Evolutionary conservation across 1,140 invertebrate genomes (phyloP), one percentile per base, ranked within the genome.

Genomic region (Euwallacea fornicatus): DNA sequence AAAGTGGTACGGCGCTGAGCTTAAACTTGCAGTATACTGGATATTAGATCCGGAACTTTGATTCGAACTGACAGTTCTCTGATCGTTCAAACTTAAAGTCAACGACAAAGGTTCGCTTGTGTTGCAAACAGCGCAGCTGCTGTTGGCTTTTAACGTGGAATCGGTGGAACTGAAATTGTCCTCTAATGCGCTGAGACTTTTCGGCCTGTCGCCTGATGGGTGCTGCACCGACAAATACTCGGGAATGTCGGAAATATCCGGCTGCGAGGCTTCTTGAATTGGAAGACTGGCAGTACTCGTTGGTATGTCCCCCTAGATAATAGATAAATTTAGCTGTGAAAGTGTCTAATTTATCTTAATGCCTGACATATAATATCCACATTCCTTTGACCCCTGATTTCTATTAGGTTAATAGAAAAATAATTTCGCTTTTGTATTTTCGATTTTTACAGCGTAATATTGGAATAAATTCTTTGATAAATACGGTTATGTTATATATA

Each of bases 211-310:
- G 13, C 73, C 68, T 2, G 66, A 16, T 41, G 10, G 47, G 4
- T 67, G 66, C 10, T 56, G 54, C 7, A 33, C 21, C 15, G 44
- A 63, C 7, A 59, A 42, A 56, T 33, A 41, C 11, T 60, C 58
- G 7, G 15, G 8, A 13, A 7, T n/a, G 11, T 69, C 59, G 13
- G 41, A 62, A 16, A 77, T 64, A 13, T 72, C 69, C 7, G 85
- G 84, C 79, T 86, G 84, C 72, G 80, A 84, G 3, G 86, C 85
- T 71, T 85, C 82, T 71, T 86, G 85, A 2, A 83, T 82, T 10
- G 86, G 85, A 54, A 87, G 72, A 55, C 82, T 82, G 0, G 85
- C 85, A 15, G 85, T 84, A 8, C 75, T 78, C 4, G 81, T 83
- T 1, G 85, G 85, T n/a, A 86, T 79, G 0, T 79, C 78, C 0